A percentile compares a stretch with the other conserved stretches of the same genome.
phyloP scores from a whole-genome alignment of 1,140 invertebrate genomes.

The Polyergus mexicanus region DNA sequence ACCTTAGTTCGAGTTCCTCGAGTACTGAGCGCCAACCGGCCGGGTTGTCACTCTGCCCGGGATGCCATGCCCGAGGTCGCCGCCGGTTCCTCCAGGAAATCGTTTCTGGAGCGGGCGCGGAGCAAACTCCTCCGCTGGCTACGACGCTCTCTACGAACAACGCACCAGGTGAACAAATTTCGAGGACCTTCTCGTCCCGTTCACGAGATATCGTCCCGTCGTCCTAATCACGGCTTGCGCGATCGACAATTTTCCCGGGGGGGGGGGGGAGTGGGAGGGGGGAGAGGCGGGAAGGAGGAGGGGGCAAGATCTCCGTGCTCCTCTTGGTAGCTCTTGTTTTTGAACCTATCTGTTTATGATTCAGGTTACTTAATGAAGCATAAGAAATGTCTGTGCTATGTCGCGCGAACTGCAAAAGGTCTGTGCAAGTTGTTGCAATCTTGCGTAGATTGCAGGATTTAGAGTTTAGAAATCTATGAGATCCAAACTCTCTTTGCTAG shows the following conservation, averaged over 20 bases:
- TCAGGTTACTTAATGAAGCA: not conserved
- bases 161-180: constrained; percentile 75
- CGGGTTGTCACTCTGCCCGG: constrained; percentile 81
- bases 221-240: not conserved
- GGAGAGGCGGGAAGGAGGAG: too few species aligned
- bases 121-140: constrained; percentile 82
- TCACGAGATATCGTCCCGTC: not conserved
- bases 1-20: constrained; percentile 61
- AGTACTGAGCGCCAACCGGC: constrained; percentile 64
- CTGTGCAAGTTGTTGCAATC: not conserved
- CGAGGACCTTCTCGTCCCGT: not conserved
- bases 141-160: constrained; percentile 78
- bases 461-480: not conserved
- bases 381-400: not conserved
- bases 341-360: not conserved
- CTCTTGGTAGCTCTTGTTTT: not conserved
- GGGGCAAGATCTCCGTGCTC: not conserved
- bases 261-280: too few species aligned
- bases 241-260: not conserved
- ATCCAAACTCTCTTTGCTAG: not conserved
- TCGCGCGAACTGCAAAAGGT: not conserved
- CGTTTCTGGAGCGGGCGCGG: constrained; percentile 80
- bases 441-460: not conserved
- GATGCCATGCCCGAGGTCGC: constrained; percentile 84
- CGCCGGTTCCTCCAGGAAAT: constrained; percentile 81